These are phyloP conservation scores for Machimus rusticus DNA, from an alignment of 2,888 invertebrate genomes.

Conservation along the genomic window DNA sequence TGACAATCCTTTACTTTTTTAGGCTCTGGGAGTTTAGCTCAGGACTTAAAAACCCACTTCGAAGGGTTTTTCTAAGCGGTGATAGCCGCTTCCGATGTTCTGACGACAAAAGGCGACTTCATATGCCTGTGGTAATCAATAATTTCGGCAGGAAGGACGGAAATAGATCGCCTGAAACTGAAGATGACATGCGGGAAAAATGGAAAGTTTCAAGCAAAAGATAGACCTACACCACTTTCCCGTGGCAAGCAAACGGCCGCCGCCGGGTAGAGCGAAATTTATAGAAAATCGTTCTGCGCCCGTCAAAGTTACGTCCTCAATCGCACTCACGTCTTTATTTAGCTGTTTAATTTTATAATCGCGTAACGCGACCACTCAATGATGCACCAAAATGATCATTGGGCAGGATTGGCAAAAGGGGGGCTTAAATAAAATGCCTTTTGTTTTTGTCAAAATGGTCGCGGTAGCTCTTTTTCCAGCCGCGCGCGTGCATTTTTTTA, in stretches of 20 bases:
- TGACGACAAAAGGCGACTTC: neutral
- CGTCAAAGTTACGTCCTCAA: neutral
- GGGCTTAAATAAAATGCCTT: neutral
- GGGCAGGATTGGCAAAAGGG: neutral
- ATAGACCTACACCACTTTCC: neutral
- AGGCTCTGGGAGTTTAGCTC: neutral
- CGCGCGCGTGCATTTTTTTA: neutral
- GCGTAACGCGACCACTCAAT: neutral
- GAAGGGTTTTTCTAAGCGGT: neutral
- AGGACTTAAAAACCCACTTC: neutral
- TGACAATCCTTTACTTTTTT: neutral
- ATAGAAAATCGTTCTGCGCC: neutral
- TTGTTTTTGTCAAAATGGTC: neutral
- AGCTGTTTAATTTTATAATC: neutral
- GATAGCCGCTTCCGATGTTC: neutral
- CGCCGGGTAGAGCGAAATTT: neutral
- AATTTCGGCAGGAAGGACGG: neutral
- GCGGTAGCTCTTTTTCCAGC: neutral
- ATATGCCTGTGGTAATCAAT: neutral
- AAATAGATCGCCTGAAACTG: neutral
- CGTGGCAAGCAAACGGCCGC: neutral
- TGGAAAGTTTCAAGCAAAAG: neutral
- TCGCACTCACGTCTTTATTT: neutral
- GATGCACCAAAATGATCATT: neutral
- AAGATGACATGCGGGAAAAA: neutral